Evolutionary conservation across 2,797 vertebrate genomes (phyloP).

Genomic region (Fringilla coelebs): DNA sequence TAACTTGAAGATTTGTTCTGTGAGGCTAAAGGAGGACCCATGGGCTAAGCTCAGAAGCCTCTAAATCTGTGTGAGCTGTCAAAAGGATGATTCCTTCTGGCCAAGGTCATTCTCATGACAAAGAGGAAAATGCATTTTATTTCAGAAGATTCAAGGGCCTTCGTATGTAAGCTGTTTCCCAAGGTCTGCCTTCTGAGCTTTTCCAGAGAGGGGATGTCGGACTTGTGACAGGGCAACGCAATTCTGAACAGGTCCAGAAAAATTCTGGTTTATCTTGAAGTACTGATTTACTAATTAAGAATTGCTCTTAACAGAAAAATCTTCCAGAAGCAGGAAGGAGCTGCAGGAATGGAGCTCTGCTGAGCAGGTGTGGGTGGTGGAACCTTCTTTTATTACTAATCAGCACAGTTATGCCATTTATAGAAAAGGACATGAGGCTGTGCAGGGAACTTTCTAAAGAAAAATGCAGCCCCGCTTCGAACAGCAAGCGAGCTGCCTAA

Average conservation of each 20-base stretch:
- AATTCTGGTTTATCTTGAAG: background rate
- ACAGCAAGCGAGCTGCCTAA: background rate
- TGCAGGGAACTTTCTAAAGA: conserved; percentile 16
- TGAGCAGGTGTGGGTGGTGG: conserved; percentile 57
- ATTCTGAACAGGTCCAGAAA: background rate
- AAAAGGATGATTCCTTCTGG: background rate
- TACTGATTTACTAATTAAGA: background rate
- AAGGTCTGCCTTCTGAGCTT: background rate
- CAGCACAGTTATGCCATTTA: conserved; percentile 56
- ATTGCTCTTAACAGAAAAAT: background rate
- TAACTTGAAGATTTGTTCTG: background rate
- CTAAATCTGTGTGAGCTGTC: background rate
- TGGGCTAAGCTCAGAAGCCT: background rate
- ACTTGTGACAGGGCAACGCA: background rate
- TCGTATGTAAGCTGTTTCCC: background rate
- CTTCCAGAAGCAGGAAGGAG: conserved; percentile 23
- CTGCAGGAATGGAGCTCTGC: background rate
- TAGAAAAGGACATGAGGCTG: conserved; percentile 52
- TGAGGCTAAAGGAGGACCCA: background rate
- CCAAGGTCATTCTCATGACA: background rate
- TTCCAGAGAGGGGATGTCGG: background rate
- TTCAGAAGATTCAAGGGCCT: background rate
- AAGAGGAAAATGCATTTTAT: background rate
- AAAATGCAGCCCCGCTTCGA: background rate
- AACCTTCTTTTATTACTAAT: conserved; percentile 67